Conservation (phyloP, 2,113 vertebrate species). For the Notothenia coriiceps region DNA sequence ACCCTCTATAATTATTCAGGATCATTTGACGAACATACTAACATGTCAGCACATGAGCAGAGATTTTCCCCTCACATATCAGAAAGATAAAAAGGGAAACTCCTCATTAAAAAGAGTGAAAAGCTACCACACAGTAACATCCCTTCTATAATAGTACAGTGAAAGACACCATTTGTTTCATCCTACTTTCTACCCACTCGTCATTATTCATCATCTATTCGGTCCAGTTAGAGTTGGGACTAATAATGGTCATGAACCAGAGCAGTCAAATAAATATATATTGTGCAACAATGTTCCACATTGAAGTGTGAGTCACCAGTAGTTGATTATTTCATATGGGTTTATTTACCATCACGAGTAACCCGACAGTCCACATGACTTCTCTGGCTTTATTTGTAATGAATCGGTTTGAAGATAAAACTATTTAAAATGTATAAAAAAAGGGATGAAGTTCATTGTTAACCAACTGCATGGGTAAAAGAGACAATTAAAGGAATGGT, state of each 20-base stretch:
- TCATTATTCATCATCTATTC: neutral
- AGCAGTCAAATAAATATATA: neutral
- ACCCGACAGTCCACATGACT: neutral
- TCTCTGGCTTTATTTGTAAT: too few species aligned
- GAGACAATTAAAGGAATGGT: neutral
- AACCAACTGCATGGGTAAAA: neutral
- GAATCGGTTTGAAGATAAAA: neutral
- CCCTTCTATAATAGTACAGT: neutral
- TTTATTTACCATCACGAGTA: neutral
- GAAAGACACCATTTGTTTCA: neutral
- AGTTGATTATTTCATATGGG: neutral
- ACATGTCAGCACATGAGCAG: neutral
- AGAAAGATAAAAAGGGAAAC: conserved; percentile 14
- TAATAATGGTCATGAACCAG: neutral
- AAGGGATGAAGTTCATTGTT: neutral
- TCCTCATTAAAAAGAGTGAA: conserved; percentile 23
- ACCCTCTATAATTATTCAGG: neutral
- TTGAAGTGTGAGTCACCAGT: neutral
- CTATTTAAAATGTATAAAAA: neutral
- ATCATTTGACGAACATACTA: neutral
- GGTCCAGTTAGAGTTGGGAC: neutral
- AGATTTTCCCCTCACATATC: neutral
- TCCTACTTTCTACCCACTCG: neutral
- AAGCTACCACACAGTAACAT: neutral
- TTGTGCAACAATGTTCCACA: neutral